phyloP scores from a whole-genome alignment of 2,797 vertebrate species.

The Gallinago stenura region DNA sequence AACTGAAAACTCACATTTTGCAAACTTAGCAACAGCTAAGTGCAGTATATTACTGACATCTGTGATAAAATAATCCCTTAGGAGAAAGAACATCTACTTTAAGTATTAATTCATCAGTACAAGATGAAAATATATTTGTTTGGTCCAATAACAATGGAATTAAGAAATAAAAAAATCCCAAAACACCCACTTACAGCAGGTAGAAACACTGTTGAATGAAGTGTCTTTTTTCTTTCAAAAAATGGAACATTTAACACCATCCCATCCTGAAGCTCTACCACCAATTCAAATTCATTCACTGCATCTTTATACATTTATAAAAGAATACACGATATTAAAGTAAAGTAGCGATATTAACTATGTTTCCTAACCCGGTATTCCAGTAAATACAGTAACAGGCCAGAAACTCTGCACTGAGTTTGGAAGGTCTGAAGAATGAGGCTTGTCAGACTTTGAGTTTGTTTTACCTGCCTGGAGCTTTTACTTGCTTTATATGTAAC shows the following conservation, averaged over 20 bases:
- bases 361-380: neutral
- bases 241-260: conserved; percentile 53
- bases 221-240: neutral
- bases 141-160: neutral
- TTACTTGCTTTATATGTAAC: neutral
- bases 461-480: neutral
- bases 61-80: neutral
- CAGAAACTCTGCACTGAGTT: neutral
- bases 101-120: neutral
- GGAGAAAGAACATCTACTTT: neutral
- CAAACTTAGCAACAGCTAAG: neutral
- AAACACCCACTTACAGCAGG: neutral
- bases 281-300: neutral
- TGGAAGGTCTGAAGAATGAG: neutral
- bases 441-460: neutral
- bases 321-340: neutral
- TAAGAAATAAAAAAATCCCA: neutral
- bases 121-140: neutral
- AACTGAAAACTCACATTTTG: neutral
- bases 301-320: neutral
- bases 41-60: neutral
- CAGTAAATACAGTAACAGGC: neutral
- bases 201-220: neutral
- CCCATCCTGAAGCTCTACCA: conserved; percentile 30
- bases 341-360: neutral